Evolutionary conservation across 2,888 invertebrate genomes (phyloP).

Genomic region (Scaptodrosophila latifasciaeformis): DNA sequence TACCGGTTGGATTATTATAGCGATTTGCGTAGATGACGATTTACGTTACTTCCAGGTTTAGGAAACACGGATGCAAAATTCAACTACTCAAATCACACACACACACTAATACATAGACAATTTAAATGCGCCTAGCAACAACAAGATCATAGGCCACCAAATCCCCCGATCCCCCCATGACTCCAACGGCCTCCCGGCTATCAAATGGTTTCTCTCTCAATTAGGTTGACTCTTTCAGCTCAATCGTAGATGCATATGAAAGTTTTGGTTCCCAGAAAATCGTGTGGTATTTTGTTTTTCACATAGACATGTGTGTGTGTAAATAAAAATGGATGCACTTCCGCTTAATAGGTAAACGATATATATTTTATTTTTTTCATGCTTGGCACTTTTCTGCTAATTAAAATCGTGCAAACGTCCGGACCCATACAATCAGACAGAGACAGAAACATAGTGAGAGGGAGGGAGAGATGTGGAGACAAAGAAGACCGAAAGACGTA

Average conservation of each 20-base stretch:
- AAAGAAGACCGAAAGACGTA: conserved; percentile 6
- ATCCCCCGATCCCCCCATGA: conserved; percentile 14
- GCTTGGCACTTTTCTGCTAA: conserved; percentile 53
- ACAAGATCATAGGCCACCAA: neutral
- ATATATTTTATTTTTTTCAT: no score
- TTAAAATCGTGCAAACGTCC: conserved; percentile 38
- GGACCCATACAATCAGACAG: conserved; percentile 22
- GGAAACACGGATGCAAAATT: conserved; percentile 49
- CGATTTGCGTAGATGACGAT: conserved; percentile 17
- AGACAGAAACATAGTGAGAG: no score
- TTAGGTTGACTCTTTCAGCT: conserved; percentile 3
- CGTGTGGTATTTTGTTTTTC: conserved; percentile 26
- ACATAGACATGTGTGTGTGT: neutral
- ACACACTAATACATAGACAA: conserved; percentile 43
- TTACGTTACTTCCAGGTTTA: conserved; percentile 36
- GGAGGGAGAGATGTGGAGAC: no score
- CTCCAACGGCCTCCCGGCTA: conserved; percentile 19
- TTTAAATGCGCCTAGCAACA: conserved; percentile 24
- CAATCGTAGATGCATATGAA: conserved; percentile 18
- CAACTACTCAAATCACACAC: conserved; percentile 26
- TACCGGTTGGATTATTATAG: no score
- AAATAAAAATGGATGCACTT: conserved; percentile 41
- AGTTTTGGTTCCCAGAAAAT: conserved; percentile 34
- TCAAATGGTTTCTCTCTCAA: conserved; percentile 8
- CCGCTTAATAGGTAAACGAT: conserved; percentile 41